phyloP scores from a whole-genome alignment of 2,888 invertebrate species.

The Leucophenga maculata region DNA sequence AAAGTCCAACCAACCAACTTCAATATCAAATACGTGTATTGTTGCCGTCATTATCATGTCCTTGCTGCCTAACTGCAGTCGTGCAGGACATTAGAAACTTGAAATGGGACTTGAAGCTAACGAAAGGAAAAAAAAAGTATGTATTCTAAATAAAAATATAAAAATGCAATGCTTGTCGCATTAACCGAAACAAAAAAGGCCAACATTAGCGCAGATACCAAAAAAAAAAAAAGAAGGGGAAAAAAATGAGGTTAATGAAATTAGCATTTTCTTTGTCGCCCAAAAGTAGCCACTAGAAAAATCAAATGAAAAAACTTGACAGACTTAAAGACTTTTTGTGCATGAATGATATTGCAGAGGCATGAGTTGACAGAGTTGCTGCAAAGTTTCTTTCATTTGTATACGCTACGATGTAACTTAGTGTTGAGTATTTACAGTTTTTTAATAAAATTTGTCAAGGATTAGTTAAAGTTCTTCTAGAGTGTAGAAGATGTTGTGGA shows the following conservation, averaged over 20 bases:
- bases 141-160: conserved; percentile 12
- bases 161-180: conserved; percentile 24
- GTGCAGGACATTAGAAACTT: conserved; percentile 2
- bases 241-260: conserved; percentile 22
- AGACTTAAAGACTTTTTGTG: too few species aligned
- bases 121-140: background rate
- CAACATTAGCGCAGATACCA: conserved; percentile 9
- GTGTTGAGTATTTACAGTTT: too few species aligned
- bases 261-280: conserved; percentile 24
- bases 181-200: conserved; percentile 8
- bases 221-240: background rate
- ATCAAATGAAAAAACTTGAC: too few species aligned
- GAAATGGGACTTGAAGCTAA: background rate
- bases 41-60: background rate
- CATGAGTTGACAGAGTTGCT: too few species aligned
- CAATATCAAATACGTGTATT: background rate
- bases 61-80: background rate
- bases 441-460: too few species aligned
- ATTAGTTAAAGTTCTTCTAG: too few species aligned
- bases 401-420: too few species aligned
- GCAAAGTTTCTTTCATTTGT: too few species aligned
- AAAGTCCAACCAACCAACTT: background rate
- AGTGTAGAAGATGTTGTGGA: too few species aligned
- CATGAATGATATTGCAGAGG: too few species aligned
- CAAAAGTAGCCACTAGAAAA: too few species aligned